Conservation (phyloP, 1,140 invertebrate genomes). For the Monomorium pharaonis region DNA sequence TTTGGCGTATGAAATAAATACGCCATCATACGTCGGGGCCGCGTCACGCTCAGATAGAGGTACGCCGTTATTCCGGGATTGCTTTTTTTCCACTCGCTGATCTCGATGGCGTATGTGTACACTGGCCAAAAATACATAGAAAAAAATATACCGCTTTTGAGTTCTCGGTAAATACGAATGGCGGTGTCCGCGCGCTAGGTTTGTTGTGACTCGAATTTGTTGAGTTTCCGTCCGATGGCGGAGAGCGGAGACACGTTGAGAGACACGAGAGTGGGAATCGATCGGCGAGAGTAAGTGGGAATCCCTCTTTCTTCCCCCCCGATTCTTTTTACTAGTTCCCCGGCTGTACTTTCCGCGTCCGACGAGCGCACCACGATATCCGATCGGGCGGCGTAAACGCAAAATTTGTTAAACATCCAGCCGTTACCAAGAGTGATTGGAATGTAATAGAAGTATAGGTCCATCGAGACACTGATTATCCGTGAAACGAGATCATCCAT, state of each 20-base stretch:
- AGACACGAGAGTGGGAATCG: background rate
- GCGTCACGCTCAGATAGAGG: slow-evolving; percentile 55
- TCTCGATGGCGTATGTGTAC: slow-evolving; percentile 63
- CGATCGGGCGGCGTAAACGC: background rate
- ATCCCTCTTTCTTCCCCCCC: background rate
- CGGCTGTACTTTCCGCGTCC: background rate
- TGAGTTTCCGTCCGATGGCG: slow-evolving; percentile 56
- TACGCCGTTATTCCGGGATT: slow-evolving; percentile 61
- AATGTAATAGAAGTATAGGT: slow-evolving; percentile 68
- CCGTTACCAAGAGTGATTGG: slow-evolving; percentile 20
- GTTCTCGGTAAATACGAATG: slow-evolving; percentile 51
- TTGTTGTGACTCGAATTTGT: slow-evolving; percentile 62
- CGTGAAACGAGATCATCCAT: slow-evolving; percentile 68
- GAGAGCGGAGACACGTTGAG: background rate
- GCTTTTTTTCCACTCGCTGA: slow-evolving; percentile 69
- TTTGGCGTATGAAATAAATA: slow-evolving; percentile 74
- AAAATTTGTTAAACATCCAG: slow-evolving; percentile 48
- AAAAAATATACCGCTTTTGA: slow-evolving; percentile 69
- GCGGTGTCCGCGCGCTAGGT: background rate
- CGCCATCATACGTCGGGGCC: slow-evolving; percentile 65
- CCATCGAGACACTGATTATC: slow-evolving; percentile 66
- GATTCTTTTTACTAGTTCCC: background rate
- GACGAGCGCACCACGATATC: background rate
- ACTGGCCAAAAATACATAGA: slow-evolving; percentile 64
- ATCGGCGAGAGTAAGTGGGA: background rate